Conservation (phyloP, 2,888 invertebrate genomes). For the Nomada flava region DNA sequence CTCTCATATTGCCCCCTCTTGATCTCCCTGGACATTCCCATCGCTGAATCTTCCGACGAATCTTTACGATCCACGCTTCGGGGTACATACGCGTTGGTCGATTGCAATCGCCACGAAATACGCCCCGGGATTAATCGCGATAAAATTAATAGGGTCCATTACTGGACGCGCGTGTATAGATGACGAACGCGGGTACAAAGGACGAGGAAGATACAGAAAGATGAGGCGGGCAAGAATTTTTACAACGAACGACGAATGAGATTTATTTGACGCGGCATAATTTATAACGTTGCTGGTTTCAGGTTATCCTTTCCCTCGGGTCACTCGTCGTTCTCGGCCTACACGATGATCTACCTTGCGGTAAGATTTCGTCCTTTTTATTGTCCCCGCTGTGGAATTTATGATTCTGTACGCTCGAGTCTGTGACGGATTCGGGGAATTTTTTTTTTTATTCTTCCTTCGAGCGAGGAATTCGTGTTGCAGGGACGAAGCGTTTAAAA, state of each 20-base stretch:
- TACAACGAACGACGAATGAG: constrained; percentile 32
- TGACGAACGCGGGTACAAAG: constrained; percentile 21
- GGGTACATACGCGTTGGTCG: constrained; percentile 33
- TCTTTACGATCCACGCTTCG: constrained; percentile 48
- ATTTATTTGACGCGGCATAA: constrained; percentile 65
- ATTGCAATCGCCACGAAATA: constrained; percentile 59
- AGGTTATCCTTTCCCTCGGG: constrained; percentile 96
- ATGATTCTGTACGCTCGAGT: not conserved
- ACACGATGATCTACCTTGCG: constrained; percentile 93
- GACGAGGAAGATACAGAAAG: not conserved
- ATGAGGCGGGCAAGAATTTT: constrained; percentile 3
- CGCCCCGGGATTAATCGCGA: constrained; percentile 70
- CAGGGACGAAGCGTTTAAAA: not conserved
- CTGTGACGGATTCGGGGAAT: not conserved
- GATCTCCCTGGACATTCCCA: not conserved
- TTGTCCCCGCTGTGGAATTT: constrained; percentile 18
- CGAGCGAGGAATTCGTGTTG: not conserved
- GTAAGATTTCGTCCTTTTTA: constrained; percentile 86
- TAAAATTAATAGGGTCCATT: constrained; percentile 70
- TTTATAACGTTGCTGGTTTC: constrained; percentile 72
- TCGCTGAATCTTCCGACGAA: constrained; percentile 34
- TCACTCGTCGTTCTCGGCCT: constrained; percentile 95
- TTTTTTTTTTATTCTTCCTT: not conserved
- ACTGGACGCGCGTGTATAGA: constrained; percentile 40
- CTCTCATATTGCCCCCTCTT: not conserved